Conservation (phyloP, 2,797 vertebrate species). For the Oreochromis mossambicus region DNA sequence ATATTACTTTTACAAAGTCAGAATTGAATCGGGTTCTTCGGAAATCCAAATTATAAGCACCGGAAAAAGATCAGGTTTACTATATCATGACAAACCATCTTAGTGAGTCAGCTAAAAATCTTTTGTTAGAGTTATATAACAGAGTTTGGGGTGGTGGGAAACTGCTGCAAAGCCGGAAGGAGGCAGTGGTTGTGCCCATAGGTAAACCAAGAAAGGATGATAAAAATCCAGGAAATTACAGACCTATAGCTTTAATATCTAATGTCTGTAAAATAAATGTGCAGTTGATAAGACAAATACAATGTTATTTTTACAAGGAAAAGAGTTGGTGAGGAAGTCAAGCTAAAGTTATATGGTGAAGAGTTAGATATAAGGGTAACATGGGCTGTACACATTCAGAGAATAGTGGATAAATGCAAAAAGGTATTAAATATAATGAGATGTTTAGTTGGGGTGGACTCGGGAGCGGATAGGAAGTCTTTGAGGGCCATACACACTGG, state of each 20-base stretch:
- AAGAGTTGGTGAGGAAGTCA: not conserved
- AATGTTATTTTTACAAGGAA: not conserved
- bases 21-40: not conserved
- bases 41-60: not conserved
- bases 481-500: not conserved
- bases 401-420: not conserved
- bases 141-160: not conserved
- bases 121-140: not conserved
- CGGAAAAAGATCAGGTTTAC: not conserved
- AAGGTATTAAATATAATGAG: not conserved
- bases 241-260: not conserved
- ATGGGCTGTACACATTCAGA: not conserved
- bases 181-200: not conserved
- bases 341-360: not conserved
- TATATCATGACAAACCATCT: not conserved
- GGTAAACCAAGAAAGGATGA: not conserved
- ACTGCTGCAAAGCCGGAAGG: rapidly evolving
- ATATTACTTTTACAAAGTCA: not conserved
- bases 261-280: not conserved
- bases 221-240: not conserved
- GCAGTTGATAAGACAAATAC: not conserved
- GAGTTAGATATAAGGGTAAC: not conserved
- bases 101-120: not conserved
- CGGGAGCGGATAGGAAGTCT: not conserved
- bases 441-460: not conserved